A percentile compares a stretch with the other conserved stretches of the same genome.
These are phyloP conservation scores for Heliconius congener DNA, from an alignment of 1,140 invertebrate species.

Conservation along the genomic window DNA sequence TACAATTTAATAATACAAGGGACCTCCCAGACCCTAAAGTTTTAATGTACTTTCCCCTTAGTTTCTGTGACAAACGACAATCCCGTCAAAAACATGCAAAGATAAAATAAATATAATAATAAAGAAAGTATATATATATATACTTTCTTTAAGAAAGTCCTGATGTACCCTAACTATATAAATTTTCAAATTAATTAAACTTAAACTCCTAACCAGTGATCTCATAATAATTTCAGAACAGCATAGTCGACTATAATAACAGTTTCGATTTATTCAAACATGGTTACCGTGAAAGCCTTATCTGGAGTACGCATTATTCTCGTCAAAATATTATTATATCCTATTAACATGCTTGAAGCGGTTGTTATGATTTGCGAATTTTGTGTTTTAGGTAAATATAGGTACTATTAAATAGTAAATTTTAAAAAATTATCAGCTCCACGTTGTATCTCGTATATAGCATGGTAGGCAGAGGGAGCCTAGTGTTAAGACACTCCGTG, in stretches of 20 bases:
- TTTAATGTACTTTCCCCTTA: conserved; percentile 23
- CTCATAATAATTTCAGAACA: background rate
- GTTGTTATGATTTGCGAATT: background rate
- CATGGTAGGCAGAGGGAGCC: too few species aligned
- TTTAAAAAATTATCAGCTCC: too few species aligned
- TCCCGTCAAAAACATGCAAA: background rate
- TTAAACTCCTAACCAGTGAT: background rate
- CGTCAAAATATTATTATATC: background rate
- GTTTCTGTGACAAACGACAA: conserved; percentile 6
- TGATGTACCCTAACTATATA: too few species aligned
- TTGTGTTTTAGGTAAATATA: background rate
- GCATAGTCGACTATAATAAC: background rate
- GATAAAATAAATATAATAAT: background rate
- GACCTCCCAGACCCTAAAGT: conserved; percentile 17
- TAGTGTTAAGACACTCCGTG: too few species aligned
- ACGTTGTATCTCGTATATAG: too few species aligned
- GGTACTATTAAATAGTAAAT: too few species aligned
- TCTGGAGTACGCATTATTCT: background rate
- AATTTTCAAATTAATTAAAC: too few species aligned
- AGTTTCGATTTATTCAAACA: background rate
- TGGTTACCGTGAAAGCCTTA: background rate
- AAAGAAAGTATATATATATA: too few species aligned
- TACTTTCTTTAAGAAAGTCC: too few species aligned
- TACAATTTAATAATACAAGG: background rate
- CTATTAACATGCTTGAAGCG: background rate